A percentile compares a stretch with the other conserved stretches of the same genome.
Conservation (phyloP, 2,888 invertebrate species). For the Dyspetes luteomarginatus region DNA sequence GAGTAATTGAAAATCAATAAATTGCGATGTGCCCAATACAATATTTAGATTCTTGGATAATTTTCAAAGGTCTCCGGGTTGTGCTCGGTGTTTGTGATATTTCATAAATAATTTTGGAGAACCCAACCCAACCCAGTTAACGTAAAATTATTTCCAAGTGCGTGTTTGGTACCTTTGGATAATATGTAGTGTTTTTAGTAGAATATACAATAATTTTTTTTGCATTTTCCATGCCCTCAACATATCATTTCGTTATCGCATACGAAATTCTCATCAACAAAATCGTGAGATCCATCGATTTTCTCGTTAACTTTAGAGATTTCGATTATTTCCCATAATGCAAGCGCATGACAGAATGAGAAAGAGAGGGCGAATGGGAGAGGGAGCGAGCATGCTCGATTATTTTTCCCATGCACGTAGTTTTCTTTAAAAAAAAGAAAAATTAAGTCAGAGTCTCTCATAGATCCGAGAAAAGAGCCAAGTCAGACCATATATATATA, state of each 20-base stretch:
- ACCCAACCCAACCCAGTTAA: no score
- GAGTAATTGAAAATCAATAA: not conserved
- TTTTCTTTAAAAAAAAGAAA: not conserved
- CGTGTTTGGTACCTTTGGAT: no score
- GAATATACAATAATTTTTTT: no score
- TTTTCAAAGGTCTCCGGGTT: not conserved
- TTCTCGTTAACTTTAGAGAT: no score
- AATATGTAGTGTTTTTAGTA: no score
- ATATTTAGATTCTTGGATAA: not conserved
- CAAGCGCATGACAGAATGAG: not conserved
- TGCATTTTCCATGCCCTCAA: no score
- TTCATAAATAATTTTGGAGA: no score
- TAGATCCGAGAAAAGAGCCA: not conserved
- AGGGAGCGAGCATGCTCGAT: not conserved
- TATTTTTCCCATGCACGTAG: slow-evolving; percentile 23
- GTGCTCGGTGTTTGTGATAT: no score
- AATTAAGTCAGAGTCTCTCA: not conserved
- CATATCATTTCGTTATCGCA: no score
- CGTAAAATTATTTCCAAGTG: no score
- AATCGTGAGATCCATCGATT: no score
- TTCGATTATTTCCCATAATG: not conserved
- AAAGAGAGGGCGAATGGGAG: not conserved
- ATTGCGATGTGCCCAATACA: not conserved
- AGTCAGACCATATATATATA: slow-evolving; percentile 40
- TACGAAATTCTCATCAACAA: no score